Conservation (phyloP, 2,113 vertebrate species). For the Hemicordylus capensis region DNA sequence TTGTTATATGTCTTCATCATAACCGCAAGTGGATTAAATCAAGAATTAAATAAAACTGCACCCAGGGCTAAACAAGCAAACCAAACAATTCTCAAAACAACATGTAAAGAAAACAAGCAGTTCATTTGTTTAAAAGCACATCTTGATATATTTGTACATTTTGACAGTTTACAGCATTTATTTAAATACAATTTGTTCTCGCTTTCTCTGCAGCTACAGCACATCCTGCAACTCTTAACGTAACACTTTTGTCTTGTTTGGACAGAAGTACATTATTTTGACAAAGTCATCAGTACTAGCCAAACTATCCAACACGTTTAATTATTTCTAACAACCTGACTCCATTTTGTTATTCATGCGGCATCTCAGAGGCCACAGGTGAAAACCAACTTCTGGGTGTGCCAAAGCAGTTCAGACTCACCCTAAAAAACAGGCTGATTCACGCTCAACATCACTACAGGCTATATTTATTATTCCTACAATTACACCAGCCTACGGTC, state of each 20-base stretch:
- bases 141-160: neutral
- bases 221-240: neutral
- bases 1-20: neutral
- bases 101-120: neutral
- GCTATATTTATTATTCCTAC: neutral
- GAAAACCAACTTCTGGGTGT: neutral
- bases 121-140: neutral
- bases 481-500: neutral
- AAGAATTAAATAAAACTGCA: neutral
- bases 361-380: neutral
- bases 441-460: neutral
- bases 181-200: neutral
- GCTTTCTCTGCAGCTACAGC: neutral
- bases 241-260: neutral
- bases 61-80: neutral
- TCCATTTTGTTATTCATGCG: neutral
- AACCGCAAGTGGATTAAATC: neutral
- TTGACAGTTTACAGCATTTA: neutral
- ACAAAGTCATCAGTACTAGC: neutral
- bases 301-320: neutral
- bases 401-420: neutral
- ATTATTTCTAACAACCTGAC: slow-evolving; percentile 18
- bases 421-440: neutral
- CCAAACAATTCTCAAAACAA: neutral
- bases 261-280: neutral